These are phyloP conservation scores for Brachionus calyciflorus DNA, from an alignment of 1,140 invertebrate species.

Conservation along the genomic window DNA sequence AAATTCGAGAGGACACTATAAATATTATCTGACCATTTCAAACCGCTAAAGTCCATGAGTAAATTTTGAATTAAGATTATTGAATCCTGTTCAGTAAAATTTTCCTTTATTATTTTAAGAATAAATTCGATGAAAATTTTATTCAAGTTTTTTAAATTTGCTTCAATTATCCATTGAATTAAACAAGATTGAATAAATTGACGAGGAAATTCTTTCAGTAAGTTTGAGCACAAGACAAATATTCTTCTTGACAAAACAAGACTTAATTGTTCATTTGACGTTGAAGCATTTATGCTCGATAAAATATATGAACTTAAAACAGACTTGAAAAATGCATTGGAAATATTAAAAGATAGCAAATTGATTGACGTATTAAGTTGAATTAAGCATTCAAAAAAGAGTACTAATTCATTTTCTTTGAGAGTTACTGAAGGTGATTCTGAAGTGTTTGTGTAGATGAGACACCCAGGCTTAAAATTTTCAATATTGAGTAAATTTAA, in stretches of 20 bases:
- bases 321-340: not conserved
- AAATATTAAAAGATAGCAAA: not conserved
- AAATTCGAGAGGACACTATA: not conserved
- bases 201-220: not conserved
- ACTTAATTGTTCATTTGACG: not conserved
- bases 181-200: constrained; percentile 7
- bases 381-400: not conserved
- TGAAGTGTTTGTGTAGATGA: not conserved
- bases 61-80: not conserved
- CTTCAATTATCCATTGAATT: not conserved
- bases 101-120: not conserved
- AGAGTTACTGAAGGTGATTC: not conserved
- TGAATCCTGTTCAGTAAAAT: not conserved
- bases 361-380: not conserved
- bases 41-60: not conserved
- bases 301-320: not conserved
- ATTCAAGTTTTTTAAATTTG: not conserved
- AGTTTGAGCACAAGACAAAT: not conserved
- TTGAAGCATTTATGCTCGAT: not conserved
- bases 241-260: not conserved
- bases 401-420: not conserved
- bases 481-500: not conserved
- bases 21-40: constrained; percentile 23
- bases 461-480: not conserved
- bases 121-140: constrained; percentile 25